phyloP scores from a whole-genome alignment of 2,113 vertebrate genomes.

The Takifugu bimaculatus region DNA sequence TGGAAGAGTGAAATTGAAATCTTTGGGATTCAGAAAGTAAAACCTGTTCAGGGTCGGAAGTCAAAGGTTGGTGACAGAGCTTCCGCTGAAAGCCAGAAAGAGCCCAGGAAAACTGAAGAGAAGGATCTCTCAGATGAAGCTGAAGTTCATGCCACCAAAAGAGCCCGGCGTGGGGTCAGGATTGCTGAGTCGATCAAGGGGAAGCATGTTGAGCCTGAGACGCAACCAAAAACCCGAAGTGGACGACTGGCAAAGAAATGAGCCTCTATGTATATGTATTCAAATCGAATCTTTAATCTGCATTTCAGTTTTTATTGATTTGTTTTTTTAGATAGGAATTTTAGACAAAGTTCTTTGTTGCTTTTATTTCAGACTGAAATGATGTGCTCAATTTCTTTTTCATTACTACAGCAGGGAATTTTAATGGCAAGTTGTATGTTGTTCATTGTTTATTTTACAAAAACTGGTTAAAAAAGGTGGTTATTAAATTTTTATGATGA shows the following conservation, averaged over 20 bases:
- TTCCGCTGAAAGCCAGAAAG: conserved; percentile 13
- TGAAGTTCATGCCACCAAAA: conserved; percentile 42
- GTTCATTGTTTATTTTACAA: conserved; percentile 9
- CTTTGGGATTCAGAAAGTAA: conserved; percentile 32
- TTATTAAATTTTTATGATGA: conserved; percentile 42
- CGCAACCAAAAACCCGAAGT: conserved; percentile 42
- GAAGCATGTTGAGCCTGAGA: conserved; percentile 31
- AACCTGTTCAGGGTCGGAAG: conserved; percentile 38
- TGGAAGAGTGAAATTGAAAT: conserved; percentile 41
- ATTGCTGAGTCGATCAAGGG: conserved; percentile 7
- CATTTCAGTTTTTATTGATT: background rate
- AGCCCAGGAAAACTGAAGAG: conserved; percentile 49
- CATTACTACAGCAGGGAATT: conserved; percentile 36
- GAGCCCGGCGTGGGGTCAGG: conserved; percentile 42
- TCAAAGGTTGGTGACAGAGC: conserved; percentile 17
- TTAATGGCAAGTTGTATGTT: conserved; percentile 24
- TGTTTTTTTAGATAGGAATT: conserved; percentile 1
- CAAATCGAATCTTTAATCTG: background rate
- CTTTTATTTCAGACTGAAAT: conserved; percentile 16
- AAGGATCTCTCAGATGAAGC: conserved; percentile 54
- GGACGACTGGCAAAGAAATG: conserved; percentile 62
- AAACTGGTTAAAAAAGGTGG: conserved; percentile 21
- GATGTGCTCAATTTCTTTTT: conserved; percentile 23
- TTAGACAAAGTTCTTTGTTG: conserved; percentile 21
- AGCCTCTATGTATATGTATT: conserved; percentile 3